Evolutionary conservation across 2,113 vertebrate genomes (phyloP).

Genomic region (Rynchops niger): DNA sequence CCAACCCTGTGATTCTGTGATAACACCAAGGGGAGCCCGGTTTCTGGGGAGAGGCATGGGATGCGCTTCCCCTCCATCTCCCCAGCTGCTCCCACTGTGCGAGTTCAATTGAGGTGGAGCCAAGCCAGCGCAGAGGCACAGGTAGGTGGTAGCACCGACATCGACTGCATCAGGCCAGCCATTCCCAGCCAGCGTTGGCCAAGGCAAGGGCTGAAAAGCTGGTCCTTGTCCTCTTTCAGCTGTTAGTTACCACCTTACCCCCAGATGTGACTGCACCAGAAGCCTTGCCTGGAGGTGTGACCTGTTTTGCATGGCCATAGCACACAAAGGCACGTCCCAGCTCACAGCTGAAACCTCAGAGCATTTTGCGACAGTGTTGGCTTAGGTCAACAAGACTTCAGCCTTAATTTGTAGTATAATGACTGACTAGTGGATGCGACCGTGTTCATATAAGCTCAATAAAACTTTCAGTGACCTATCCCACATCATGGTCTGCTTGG

Average conservation of each 20-base stretch:
- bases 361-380: accelerated
- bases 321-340: accelerated
- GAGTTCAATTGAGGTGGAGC: accelerated
- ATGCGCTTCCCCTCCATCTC: neutral
- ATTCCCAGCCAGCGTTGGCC: neutral
- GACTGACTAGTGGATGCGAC: neutral
- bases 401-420: neutral
- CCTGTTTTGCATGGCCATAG: neutral
- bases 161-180: neutral
- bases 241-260: neutral
- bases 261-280: neutral
- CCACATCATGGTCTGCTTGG: neutral
- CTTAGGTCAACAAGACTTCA: neutral
- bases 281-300: neutral
- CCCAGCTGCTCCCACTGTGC: accelerated
- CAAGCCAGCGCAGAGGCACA: accelerated
- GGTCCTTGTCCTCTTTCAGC: neutral
- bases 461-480: neutral
- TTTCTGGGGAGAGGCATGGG: neutral
- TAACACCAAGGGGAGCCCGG: neutral
- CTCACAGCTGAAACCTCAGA: neutral
- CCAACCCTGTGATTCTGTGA: too few relatives aligned
- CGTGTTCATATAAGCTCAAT: neutral
- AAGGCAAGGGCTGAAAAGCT: neutral
- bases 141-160: neutral